Percentiles rank a stretch among this genome's conserved stretches.
Conservation (phyloP, 2,113 vertebrate genomes). For the Scalopus aquaticus region DNA sequence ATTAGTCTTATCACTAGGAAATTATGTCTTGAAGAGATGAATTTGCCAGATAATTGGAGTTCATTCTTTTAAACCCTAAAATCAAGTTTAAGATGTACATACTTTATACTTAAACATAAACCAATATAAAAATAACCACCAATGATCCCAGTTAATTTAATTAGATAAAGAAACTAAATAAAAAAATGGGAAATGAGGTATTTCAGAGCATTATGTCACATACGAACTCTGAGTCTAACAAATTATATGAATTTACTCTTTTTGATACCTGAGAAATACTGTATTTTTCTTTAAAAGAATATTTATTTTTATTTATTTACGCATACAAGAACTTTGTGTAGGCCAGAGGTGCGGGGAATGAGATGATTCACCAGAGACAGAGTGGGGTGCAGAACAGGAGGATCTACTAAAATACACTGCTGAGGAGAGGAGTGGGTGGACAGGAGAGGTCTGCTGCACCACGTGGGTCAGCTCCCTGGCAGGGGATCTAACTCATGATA, state of each 20-base stretch:
- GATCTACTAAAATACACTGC: too few species aligned
- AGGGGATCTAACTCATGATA: too few species aligned
- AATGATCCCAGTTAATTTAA: neutral
- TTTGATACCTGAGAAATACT: neutral
- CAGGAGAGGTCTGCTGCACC: too few species aligned
- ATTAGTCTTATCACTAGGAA: constrained; percentile 12
- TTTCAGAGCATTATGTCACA: neutral
- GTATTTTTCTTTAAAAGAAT: neutral
- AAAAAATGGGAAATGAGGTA: neutral
- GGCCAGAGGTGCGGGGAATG: too few species aligned
- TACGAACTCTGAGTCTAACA: neutral
- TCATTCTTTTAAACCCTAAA: neutral
- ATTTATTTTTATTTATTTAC: too few species aligned
- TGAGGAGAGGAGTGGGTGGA: too few species aligned
- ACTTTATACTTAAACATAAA: neutral
- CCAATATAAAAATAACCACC: constrained; percentile 13
- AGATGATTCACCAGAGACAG: too few species aligned
- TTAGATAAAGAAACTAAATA: neutral
- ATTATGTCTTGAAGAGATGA: neutral
- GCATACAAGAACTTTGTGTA: too few species aligned
- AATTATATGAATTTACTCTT: neutral
- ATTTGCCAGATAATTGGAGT: neutral
- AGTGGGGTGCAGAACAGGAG: too few species aligned
- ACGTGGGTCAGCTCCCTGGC: too few species aligned
- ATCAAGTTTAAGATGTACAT: neutral